Conservation (phyloP, 2,797 vertebrate genomes). For the Crax fasciolata region DNA sequence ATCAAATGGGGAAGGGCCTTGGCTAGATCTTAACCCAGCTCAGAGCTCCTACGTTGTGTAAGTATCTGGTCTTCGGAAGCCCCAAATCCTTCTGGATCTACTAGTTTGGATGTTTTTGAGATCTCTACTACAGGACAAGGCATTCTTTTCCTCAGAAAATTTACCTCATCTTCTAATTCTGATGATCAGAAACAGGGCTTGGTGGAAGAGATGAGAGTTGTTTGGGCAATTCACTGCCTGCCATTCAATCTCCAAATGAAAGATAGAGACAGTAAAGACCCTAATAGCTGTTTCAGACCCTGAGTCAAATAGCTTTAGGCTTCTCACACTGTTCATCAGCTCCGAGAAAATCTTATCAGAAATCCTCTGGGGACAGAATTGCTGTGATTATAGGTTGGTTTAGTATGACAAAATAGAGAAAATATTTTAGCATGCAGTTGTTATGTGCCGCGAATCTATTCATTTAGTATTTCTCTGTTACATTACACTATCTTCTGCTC, state of each 20-base stretch:
- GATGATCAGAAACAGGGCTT: background rate
- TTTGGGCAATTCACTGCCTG: background rate
- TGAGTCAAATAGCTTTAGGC: background rate
- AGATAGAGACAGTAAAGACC: background rate
- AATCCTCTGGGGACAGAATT: background rate
- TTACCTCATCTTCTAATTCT: background rate
- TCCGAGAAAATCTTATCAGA: background rate
- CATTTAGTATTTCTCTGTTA: background rate
- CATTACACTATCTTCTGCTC: background rate
- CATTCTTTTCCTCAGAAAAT: background rate
- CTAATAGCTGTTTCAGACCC: background rate
- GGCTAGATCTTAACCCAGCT: background rate
- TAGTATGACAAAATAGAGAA: background rate
- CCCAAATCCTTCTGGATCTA: background rate
- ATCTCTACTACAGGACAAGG: background rate
- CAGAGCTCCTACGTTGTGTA: fast-evolving
- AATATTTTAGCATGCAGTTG: background rate
- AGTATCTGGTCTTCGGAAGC: background rate
- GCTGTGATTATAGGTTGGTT: background rate
- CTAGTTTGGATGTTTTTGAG: background rate
- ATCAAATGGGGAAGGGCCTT: background rate
- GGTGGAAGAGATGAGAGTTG: background rate
- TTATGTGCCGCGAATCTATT: background rate
- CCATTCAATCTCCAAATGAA: background rate
- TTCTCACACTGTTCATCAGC: background rate